These are phyloP conservation scores for Ametastegia equiseti DNA, from an alignment of 2,888 invertebrate species.

Conservation along the genomic window DNA sequence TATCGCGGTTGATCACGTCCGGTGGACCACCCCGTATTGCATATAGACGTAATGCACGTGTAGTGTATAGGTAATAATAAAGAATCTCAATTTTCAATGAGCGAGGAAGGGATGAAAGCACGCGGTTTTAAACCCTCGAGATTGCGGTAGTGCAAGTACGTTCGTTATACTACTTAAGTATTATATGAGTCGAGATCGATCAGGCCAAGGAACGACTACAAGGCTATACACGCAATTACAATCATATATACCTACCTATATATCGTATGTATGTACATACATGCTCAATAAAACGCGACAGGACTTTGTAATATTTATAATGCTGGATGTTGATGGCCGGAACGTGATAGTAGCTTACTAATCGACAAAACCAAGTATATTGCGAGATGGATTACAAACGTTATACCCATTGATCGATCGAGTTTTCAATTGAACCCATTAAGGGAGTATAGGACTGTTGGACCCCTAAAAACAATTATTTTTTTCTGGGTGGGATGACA, in stretches of 20 bases:
- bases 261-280: not conserved
- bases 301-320: not conserved
- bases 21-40: not conserved
- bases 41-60: not conserved
- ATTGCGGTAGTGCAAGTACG: conserved; percentile 10
- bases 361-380: not conserved
- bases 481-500: no score
- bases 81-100: not conserved
- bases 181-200: conserved; percentile 17
- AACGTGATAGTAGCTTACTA: not conserved
- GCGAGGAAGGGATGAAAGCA: not conserved
- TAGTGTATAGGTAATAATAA: not conserved
- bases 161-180: not conserved
- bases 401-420: not conserved
- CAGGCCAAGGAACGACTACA: not conserved
- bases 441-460: no score
- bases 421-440: not conserved
- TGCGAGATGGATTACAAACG: not conserved
- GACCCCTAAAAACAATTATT: no score
- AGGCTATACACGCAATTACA: not conserved
- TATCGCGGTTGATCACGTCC: not conserved
- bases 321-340: not conserved
- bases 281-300: not conserved
- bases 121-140: conserved; percentile 7
- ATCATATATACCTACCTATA: no score